Conservation (phyloP, 2,113 vertebrate genomes). For the Dolichotis patagonum region DNA sequence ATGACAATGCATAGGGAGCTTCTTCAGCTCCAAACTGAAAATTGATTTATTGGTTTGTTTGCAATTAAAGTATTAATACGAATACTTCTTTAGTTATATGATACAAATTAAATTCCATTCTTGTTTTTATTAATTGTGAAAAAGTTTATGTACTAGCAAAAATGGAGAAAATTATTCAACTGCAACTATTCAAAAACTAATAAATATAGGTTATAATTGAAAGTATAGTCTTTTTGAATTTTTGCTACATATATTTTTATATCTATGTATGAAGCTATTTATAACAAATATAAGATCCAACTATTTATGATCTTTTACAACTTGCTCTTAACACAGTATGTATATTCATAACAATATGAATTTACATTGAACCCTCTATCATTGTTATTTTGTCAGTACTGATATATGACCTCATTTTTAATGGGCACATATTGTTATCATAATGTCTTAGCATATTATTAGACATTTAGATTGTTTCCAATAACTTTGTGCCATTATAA, state of each 20-base stretch:
- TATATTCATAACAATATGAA: not conserved
- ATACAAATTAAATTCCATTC: not conserved
- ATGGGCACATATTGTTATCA: not conserved
- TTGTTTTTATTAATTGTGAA: constrained; percentile 7
- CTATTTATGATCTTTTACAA: not conserved
- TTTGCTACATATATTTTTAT: not conserved
- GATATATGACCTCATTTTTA: not conserved
- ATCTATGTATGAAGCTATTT: not conserved
- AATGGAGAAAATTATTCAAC: constrained; percentile 15
- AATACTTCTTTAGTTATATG: not conserved
- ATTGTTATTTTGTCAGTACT: not conserved
- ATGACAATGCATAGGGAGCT: not conserved
- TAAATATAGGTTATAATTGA: not conserved
- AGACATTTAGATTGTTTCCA: not conserved
- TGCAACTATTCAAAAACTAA: not conserved
- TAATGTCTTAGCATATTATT: not conserved
- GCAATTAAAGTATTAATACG: not conserved
- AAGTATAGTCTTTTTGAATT: not conserved
- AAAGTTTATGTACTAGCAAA: not conserved
- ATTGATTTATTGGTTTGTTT: not conserved
- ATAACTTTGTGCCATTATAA: not conserved
- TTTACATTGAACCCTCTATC: not conserved
- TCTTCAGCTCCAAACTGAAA: not conserved
- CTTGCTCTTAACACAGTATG: not conserved
- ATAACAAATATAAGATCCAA: not conserved